Evolutionary conservation across 2,113 vertebrate species (phyloP).

Genomic region (Pseudopipra pipra): DNA sequence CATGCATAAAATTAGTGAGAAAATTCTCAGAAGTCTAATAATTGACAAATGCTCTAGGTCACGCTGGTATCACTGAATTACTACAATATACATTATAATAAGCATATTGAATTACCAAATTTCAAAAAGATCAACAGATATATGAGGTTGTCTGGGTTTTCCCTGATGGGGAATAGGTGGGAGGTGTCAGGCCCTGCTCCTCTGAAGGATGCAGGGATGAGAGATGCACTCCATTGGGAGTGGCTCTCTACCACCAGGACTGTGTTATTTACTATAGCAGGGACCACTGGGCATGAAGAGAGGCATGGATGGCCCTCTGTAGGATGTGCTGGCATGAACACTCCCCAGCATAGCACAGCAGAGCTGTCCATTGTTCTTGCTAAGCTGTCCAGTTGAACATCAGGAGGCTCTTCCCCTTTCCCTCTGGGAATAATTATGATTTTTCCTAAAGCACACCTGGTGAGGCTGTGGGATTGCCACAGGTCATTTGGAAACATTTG

Average conservation of each 20-base stretch:
- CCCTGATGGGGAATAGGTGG: not conserved
- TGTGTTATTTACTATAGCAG: not conserved
- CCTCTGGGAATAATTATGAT: not conserved
- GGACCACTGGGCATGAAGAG: not conserved
- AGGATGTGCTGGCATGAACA: rapidly evolving
- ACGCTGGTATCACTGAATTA: not conserved
- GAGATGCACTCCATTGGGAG: not conserved
- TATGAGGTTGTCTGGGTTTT: rapidly evolving
- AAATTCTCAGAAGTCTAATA: not conserved
- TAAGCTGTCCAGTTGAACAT: not conserved
- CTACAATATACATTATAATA: not conserved
- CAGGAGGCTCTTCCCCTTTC: not conserved
- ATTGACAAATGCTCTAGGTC: not conserved
- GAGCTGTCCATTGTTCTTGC: not conserved
- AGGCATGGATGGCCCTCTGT: rapidly evolving
- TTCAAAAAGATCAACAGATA: not conserved
- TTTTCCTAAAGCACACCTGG: not conserved
- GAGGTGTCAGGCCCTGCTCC: not conserved
- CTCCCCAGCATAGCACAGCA: not conserved
- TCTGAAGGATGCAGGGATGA: not conserved
- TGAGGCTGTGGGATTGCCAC: not conserved
- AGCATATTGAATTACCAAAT: not conserved
- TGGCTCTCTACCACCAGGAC: rapidly evolving
- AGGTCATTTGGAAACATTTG: constrained; percentile 29
- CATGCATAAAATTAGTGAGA: not conserved